Evolutionary conservation across 1,140 invertebrate species (phyloP), one percentile per base, ranked within the genome.

Genomic region (Drosophila mayri): DNA sequence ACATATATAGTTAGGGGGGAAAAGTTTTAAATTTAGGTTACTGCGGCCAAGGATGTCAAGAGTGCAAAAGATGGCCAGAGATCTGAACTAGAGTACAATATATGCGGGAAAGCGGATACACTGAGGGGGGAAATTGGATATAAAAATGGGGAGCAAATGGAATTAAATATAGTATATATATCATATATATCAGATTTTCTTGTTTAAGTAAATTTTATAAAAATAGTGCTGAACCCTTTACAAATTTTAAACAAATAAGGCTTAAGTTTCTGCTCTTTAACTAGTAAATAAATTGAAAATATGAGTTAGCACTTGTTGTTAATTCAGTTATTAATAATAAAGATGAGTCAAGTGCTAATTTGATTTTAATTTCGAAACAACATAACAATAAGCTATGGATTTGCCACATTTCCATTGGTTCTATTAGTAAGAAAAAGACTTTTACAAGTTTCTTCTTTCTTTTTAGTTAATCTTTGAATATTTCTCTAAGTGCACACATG

Each of bases 11-110:
- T 30, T 30, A 8, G 28, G 28, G 32, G 14, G 62, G 20, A 41
- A 76, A 76, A 76, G 43, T 78, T 78, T 78, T 78, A 58, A 78
- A 66, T 76, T 64, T 77, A 63, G 50, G 57, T 78, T 78, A 41
- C 30, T 20, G 28, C 30, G 30, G 40, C 37, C 52, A 63, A 61
- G 35, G 55, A 62, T 75, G 44, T 60, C 57, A 68, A 64, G 78
- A 43, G 54, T 40, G 35, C 47, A 35, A 5, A 61, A 65, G 50
- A 55, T 50, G 65, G 50, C 20, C 57, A 47, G 30, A 59, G 52
- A 75, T 76, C 52, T 55, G 25, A 40, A 47, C 25, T 55, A 32
- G 41, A 70, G 59, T 52, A 58, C 46, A 65, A 76, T 55, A 66
- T 37, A 61, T 44, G 52, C 20, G 20, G 35, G 14, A 38, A 35